Base-by-base conservation (phyloP, 2,797 vertebrate genomes). In the Allobates femoralis region DNA sequence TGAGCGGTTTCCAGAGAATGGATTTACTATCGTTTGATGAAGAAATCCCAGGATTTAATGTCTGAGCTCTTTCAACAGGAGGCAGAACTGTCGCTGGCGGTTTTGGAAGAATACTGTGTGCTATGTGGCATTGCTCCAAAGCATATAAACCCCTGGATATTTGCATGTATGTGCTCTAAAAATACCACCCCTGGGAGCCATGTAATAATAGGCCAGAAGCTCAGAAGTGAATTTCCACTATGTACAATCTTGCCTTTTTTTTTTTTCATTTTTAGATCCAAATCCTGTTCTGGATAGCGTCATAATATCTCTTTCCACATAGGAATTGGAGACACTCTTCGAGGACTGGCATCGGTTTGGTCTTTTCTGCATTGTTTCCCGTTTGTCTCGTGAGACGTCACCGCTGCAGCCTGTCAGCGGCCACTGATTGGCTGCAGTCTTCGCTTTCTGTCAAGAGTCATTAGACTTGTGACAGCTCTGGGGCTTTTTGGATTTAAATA, bases 41-140 rank as follows among this genome's bases (percentile, higher is more conserved):
- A 53, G 46, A 28, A 76, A 76, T 76, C 74, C 50, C 50, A 53
- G 50, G 50, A 76, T 76, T 55, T 77, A 32, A 56, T 77, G 26
- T 16, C 28, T 56, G 30, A 56, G 26, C 53, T 51, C 46, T 30
- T 77, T 56, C 1, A 56, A 11, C 19, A 77, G 75, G 51, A 55
- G 15, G 28, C 18, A 77, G 12, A 26, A 14, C 26, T 28, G 28
- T 30, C 19, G 28, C 53, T 34, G 30, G 53, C 0, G 18, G 51
- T 18, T 56, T 77, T 56, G 74, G 50, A 76, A 53, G 74, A 51
- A 76, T 30, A 30, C 8, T 76, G 46, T 55, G 26, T 75, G 67
- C 50, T 75, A 16, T 16, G 51, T 77, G 51, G 75, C 75, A 51
- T 21, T 32, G 3, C 10, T 77, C 75, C 51, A 77, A 77, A 32